Evolutionary conservation across 2,888 invertebrate species (phyloP).

Genomic region (Azorinus chamasolen): DNA sequence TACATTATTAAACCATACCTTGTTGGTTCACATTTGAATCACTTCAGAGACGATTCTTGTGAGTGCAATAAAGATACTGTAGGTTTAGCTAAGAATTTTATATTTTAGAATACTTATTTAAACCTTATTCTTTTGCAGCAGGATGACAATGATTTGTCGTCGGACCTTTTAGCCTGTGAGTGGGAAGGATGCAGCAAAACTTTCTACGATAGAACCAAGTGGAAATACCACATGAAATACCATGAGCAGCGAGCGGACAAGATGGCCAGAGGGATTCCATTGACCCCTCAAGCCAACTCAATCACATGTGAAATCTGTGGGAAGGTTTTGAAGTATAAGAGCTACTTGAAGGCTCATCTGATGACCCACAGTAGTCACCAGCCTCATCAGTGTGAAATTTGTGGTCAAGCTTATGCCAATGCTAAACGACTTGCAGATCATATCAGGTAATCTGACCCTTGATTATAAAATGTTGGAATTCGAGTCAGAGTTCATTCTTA

Average conservation of each 20-base stretch:
- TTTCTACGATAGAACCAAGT: constrained; percentile 51
- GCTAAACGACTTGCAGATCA: constrained; percentile 50
- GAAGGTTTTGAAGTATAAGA: constrained; percentile 59
- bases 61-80: too few relatives aligned
- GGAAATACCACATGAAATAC: constrained; percentile 62
- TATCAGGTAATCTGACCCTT: constrained; percentile 35
- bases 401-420: constrained; percentile 51
- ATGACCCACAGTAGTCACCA: constrained; percentile 47
- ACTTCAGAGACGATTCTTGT: too few relatives aligned
- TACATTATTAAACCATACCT: too few relatives aligned
- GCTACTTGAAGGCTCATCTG: constrained; percentile 63
- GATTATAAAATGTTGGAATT: too few relatives aligned
- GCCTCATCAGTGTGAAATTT: constrained; percentile 56
- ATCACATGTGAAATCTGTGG: constrained; percentile 58
- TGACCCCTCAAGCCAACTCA: constrained; percentile 29
- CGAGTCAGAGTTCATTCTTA: too few relatives aligned
- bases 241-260: constrained; percentile 58
- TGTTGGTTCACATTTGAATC: too few relatives aligned
- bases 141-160: not conserved
- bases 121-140: constrained; percentile 16
- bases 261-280: constrained; percentile 46
- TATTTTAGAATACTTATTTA: too few relatives aligned
- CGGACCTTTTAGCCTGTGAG: constrained; percentile 44
- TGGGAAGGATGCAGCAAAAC: constrained; percentile 65
- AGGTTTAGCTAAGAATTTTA: too few relatives aligned